Percentiles rank a stretch among this genome's conserved stretches.
These are phyloP conservation scores for Boulengeromyrus knoepffleri DNA, from an alignment of 2,113 vertebrate species.

Conservation along the genomic window DNA sequence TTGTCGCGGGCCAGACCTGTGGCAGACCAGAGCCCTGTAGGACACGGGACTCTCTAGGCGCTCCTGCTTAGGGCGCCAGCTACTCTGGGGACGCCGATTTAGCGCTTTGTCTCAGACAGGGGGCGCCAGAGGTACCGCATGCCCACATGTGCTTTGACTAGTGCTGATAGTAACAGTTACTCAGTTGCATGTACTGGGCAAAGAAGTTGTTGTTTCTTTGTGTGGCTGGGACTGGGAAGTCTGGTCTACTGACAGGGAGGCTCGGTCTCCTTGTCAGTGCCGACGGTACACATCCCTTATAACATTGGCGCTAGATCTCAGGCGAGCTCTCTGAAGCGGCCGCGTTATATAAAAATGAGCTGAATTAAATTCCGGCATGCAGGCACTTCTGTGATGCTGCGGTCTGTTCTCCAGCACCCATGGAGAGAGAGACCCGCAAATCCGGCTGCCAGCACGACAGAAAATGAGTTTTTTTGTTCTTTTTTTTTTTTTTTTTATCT, in stretches of 20 bases:
- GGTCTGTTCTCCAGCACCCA: neutral
- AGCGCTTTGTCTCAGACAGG: neutral
- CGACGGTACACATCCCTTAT: neutral
- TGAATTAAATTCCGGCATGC: neutral
- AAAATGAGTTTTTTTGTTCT: constrained; percentile 4
- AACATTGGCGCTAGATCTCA: neutral
- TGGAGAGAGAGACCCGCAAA: neutral
- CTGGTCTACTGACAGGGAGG: neutral
- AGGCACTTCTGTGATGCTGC: neutral
- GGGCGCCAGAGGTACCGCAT: neutral
- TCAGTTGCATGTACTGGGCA: neutral
- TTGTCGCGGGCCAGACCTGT: neutral
- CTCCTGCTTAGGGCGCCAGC: neutral
- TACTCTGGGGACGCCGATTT: neutral
- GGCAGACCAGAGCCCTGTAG: neutral
- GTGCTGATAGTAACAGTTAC: neutral
- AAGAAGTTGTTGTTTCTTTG: neutral
- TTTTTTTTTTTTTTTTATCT: neutral
- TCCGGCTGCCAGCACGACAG: neutral
- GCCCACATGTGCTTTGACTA: neutral
- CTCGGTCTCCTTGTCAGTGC: neutral
- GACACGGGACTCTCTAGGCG: neutral
- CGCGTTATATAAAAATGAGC: neutral
- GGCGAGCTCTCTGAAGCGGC: neutral
- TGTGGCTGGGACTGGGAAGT: neutral